These are phyloP conservation scores for Clusia tigrina DNA, from an alignment of 2,888 invertebrate species.

Conservation along the genomic window DNA sequence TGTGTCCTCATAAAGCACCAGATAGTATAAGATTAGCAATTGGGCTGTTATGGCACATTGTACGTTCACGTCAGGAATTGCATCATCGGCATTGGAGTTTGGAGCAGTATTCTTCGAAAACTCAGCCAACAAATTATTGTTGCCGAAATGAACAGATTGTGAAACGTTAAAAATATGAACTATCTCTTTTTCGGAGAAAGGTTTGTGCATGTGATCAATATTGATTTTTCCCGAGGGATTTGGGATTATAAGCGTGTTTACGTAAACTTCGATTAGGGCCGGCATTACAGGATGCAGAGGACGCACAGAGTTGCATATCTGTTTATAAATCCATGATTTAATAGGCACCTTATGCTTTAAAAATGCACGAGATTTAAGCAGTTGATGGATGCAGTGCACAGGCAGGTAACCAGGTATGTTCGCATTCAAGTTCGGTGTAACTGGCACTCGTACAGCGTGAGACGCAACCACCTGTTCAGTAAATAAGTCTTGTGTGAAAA, in stretches of 20 bases:
- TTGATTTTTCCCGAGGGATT: conserved; percentile 63
- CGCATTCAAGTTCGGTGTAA: conserved; percentile 87
- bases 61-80: conserved; percentile 66
- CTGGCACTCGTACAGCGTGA: conserved; percentile 95
- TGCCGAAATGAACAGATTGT: conserved; percentile 63
- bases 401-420: conserved; percentile 91
- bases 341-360: conserved; percentile 96
- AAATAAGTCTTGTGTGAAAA: conserved; percentile 96
- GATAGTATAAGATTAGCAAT: conserved; percentile 87
- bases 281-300: conserved; percentile 94
- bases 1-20: conserved; percentile 91
- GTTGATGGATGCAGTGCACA: conserved; percentile 95
- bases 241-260: conserved; percentile 85
- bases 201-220: conserved; percentile 86
- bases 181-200: conserved; percentile 90
- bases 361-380: conserved; percentile 92
- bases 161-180: conserved; percentile 72
- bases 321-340: conserved; percentile 95
- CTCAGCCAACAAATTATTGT: neutral
- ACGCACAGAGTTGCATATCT: conserved; percentile 87
- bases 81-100: conserved; percentile 61
- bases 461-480: conserved; percentile 96
- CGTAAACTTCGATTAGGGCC: conserved; percentile 91
- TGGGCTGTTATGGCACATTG: conserved; percentile 80
- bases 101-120: neutral